Base-by-base conservation (phyloP, 1,140 invertebrate genomes). In the Mya arenaria region DNA sequence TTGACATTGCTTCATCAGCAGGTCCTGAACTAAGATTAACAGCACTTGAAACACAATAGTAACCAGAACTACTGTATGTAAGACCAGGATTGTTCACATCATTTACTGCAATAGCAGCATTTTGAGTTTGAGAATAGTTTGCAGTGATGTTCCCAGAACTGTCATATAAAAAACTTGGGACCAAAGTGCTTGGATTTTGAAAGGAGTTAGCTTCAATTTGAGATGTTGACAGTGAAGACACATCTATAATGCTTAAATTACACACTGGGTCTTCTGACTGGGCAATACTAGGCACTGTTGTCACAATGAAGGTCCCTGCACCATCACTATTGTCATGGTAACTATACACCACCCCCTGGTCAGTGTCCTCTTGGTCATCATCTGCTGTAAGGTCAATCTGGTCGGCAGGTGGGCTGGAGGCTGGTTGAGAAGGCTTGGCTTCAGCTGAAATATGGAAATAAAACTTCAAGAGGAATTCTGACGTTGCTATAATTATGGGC, bases 301-400 rank as follows among this genome's bases (percentile, higher is more conserved):
- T 37, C 28, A 74, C 19, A 23, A 37, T n/a, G n/a, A n/a, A n/a
- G n/a, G n/a, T n/a, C n/a, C n/a, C n/a, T n/a, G n/a, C n/a, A n/a
- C n/a, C n/a, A n/a, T n/a, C n/a, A n/a, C n/a, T n/a, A n/a, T n/a
- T n/a, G n/a, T n/a, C n/a, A n/a, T n/a, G n/a, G n/a, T n/a, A n/a
- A n/a, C n/a, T n/a, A n/a, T n/a, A n/a, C n/a, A n/a, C n/a, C n/a
- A n/a, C n/a, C n/a, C n/a, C n/a, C n/a, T n/a, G n/a, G n/a, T n/a
- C n/a, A n/a, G n/a, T n/a, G 15, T 30, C 25, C 10, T 78, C 60
- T 8, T 58, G 13, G 32, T 48, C 39, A 56, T 60, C 73, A 36
- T 78, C 74, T 5, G 13, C 74, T 30, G 74, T 78, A 17, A 78
- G 62, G 28, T 78, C 74, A 23, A 78, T 66, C 25, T 52, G 48